A percentile compares a stretch with the other conserved stretches of the same genome.
phyloP scores from a whole-genome alignment of 1,140 invertebrate species.

The Apolygus lucorum region DNA sequence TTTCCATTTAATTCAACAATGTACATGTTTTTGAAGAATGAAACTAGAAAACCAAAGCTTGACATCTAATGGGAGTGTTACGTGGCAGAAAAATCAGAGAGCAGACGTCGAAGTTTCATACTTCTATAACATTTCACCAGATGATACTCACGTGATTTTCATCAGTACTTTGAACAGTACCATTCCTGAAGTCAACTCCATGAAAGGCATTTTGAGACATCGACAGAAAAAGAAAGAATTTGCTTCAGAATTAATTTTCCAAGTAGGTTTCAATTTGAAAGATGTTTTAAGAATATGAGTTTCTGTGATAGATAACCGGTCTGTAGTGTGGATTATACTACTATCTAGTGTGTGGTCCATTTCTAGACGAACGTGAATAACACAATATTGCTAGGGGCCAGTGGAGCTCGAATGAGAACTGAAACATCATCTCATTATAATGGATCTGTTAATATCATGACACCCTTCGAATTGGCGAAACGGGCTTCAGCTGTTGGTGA shows the following conservation, averaged over 20 bases:
- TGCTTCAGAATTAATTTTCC: slow-evolving; percentile 40
- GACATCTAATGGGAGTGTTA: slow-evolving; percentile 37
- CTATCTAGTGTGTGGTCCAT: too few relatives aligned
- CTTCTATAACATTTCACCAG: slow-evolving; percentile 34
- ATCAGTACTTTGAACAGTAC: slow-evolving; percentile 48
- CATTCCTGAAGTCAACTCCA: slow-evolving; percentile 46
- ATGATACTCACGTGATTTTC: slow-evolving; percentile 33
- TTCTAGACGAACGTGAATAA: slow-evolving; percentile 1
- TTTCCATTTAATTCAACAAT: too few relatives aligned
- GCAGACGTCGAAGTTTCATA: slow-evolving; percentile 45
- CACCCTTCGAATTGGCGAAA: slow-evolving; percentile 21
- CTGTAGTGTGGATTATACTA: too few relatives aligned
- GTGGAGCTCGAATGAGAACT: background rate
- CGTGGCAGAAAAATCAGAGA: slow-evolving; percentile 51
- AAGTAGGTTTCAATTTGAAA: slow-evolving; percentile 30
- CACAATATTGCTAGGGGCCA: background rate
- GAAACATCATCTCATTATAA: slow-evolving; percentile 5
- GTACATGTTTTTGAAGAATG: slow-evolving; percentile 32
- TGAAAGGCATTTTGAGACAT: slow-evolving; percentile 47
- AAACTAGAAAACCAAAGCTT: slow-evolving; percentile 37
- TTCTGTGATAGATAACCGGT: too few relatives aligned
- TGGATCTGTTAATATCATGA: slow-evolving; percentile 1
- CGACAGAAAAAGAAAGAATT: slow-evolving; percentile 42
- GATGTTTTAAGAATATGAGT: too few relatives aligned
- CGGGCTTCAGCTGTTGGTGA: background rate